Evolutionary conservation across 2,113 vertebrate genomes (phyloP).

Genomic region (Amblyornis subalaris): DNA sequence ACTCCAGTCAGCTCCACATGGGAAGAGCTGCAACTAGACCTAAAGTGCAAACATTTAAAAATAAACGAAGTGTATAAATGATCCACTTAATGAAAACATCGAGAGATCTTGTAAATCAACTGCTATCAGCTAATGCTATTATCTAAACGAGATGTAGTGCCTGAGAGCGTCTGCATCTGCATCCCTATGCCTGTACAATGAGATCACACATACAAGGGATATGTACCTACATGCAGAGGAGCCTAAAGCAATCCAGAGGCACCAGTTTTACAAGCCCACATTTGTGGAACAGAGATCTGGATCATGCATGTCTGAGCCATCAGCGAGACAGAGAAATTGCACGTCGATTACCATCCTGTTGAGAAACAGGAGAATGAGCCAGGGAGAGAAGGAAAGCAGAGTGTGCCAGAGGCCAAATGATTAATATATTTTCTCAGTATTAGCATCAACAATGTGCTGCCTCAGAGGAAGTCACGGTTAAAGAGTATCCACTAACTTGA

Average conservation of each 20-base stretch:
- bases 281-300: constrained; percentile 3
- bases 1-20: not conserved
- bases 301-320: not conserved
- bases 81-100: constrained; percentile 11
- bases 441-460: constrained; percentile 45
- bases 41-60: not conserved
- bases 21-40: not conserved
- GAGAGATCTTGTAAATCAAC: not conserved
- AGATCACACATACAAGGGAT: not conserved
- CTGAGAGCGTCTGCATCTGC: not conserved
- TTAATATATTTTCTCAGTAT: constrained; percentile 42
- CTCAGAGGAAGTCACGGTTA: constrained; percentile 46
- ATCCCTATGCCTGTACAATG: not conserved
- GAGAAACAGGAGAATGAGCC: not conserved
- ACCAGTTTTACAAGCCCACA: not conserved
- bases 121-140: constrained; percentile 2
- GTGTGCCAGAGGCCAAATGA: constrained; percentile 48
- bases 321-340: not conserved
- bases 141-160: not conserved
- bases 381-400: not conserved
- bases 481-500: constrained; percentile 32
- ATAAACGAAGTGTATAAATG: not conserved
- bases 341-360: constrained; percentile 3
- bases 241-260: constrained; percentile 3
- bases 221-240: not conserved